Evolutionary conservation across 35 echinoderm and acorn worm species (phyloP), one percentile per base, ranked within the genome.

Genomic region (Apostichopus japonicus): DNA sequence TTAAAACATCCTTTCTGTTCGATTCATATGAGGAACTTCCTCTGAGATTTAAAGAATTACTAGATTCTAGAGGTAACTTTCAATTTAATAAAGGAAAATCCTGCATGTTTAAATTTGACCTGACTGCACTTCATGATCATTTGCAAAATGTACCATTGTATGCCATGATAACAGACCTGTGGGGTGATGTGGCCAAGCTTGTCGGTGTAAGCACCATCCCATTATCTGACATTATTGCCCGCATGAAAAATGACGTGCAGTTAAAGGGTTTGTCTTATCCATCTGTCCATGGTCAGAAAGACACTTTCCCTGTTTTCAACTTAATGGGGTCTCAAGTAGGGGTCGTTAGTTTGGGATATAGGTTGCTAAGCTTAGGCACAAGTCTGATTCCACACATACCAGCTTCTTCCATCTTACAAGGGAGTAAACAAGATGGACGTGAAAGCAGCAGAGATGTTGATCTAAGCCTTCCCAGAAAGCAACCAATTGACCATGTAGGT

Each of bases 91-190:
- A 89, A 89, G 86, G 86, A 15, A 89, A 72, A 25, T 89, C 86
- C 16, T 72, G 86, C n/a, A 89, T 89, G 86, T 89, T 89, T 75
- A 89, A 89, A 17, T 89, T 75, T 89, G 86, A 89, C 16, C 44
- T 89, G 23, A 6, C 57, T 10, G 11, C n/a, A 27, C 86, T 89
- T 54, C 51, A 75, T 44, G 86, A 89, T 33, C 24, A 54, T 54
- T 65, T 89, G 16, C 86, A 89, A 7, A 89, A 89, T 89, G 86
- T 89, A 10, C 86, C 86, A 13, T 63, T 89, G 17, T 89, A 89
- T 89, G 86, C 63, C 22, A 89, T 75, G 63, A 75, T 89, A 21
- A 89, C 86, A 72, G 86, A 89, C 44, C 16, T 89, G 62, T 89
- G 86, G 86, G 27, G 63, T 19, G 51, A 89, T 72, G 51, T 17